Base-by-base conservation (phyloP, 2,113 vertebrate genomes). In the Salvelinus alpinus region DNA sequence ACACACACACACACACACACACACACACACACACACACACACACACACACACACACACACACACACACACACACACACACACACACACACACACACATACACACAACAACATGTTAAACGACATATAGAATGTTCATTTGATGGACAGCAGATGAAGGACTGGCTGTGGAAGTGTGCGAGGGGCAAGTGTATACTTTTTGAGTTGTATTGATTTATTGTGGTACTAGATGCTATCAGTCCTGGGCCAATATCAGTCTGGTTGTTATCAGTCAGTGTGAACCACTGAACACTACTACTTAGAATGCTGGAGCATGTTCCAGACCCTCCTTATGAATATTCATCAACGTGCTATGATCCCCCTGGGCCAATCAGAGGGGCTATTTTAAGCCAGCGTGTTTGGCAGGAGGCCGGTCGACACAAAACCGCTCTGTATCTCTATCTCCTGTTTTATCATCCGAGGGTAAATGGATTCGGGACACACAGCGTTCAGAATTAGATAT, bases 271-370 rank as follows among this genome's bases (percentile, higher is more conserved):
- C 38, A 44, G 82, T 74, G 67, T 59, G 54, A 31, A 67, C 38
- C 20, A 16, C 34, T 79, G 38, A 44, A 44, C 48, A 72, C 70
- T 57, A 69, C 74, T 68, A 69, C 51, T 81, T 18, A 64, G 57
- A 82, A 81, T 82, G 51, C 65, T 16, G 66, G 79, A 18, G 74
- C 27, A 6, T 54, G 27, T 62, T 78, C 57, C 80, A 81, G 73
- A 81, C 20, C 31, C 1, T 38, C 34, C 38, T 44, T 44, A 70
- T 85, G 72, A 89, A 85, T 89, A 78, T 88, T 87, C 70, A 87
- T n/a, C 4, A 77, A 60, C 60, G 72, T 68, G 65, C 25, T 48
- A 44, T 68, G 1, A 44, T 31, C 67, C 67, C 82, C 71, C 74
- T 78, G 14, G 68, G 22, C 75, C 71, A 51, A 48, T 68, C 80